Conservation (phyloP, 2,113 vertebrate genomes). For the Theropithecus gelada region DNA sequence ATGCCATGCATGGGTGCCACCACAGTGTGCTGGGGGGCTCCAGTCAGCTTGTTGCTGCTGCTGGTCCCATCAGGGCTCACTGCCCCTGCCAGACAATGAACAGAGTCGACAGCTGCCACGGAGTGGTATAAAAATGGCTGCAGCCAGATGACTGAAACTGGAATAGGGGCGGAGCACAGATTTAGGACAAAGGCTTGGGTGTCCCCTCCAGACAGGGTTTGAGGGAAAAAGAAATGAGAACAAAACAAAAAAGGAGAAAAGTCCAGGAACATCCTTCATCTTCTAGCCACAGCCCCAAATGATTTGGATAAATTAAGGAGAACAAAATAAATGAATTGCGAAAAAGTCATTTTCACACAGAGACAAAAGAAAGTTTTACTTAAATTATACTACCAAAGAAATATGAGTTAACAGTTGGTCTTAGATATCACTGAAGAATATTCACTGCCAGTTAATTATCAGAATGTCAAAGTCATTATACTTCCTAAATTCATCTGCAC, state of each 20-base stretch:
- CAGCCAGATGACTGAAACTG: background rate
- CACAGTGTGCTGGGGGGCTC: background rate
- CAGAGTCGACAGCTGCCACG: background rate
- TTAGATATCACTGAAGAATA: conserved; percentile 26
- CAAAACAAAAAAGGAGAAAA: conserved; percentile 4
- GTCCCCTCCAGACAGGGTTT: background rate
- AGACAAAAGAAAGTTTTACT: conserved; percentile 33
- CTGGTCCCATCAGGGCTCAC: background rate
- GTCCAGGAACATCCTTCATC: background rate
- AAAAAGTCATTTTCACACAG: conserved; percentile 27
- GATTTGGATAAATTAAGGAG: conserved; percentile 15
- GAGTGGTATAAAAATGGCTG: background rate
- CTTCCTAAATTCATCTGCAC: conserved; percentile 48
- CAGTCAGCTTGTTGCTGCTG: background rate
- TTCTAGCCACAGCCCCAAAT: background rate
- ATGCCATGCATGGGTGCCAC: accelerated
- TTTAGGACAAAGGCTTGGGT: conserved; percentile 2
- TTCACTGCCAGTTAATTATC: conserved; percentile 8
- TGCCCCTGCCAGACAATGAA: background rate
- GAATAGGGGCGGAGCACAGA: background rate
- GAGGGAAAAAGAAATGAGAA: conserved; percentile 36
- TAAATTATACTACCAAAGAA: conserved; percentile 1
- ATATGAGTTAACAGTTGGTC: background rate
- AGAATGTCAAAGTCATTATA: background rate
- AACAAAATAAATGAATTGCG: background rate